Base-by-base conservation (phyloP, 2,113 vertebrate species). In the Rhinichthys klamathensis region DNA sequence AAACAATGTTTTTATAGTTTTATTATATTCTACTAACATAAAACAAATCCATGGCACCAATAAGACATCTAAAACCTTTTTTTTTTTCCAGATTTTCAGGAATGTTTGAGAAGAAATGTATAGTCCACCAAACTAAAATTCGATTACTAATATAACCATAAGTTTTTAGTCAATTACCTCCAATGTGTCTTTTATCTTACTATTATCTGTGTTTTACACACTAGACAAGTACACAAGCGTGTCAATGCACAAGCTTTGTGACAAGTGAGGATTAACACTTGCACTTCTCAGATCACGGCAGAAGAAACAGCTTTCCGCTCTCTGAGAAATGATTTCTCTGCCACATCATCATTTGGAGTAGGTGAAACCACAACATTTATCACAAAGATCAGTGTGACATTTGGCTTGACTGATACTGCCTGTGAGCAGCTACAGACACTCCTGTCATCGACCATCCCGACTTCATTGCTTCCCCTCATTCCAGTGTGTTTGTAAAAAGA, bases 321-420 rank as follows among this genome's bases (percentile, higher is more conserved):
- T 81, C 18, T 89, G 83, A 89, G 80, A 83, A 86, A 86, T 76
- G 38, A 80, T 75, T 83, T 23, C 46, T 72, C 32, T 21, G 49
- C 46, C 30, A 46, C 79, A 76, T 86, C 85, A 73, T 80, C 74
- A 58, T 87, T 85, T 82, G 49, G 74, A 81, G 82, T 72, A 69
- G 69, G 84, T 70, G 80, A 76, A 82, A 84, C 46, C 44, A 72
- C 70, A 44, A 82, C 83, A 90, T 84, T 83, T 83, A 75, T 90
- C 82, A 82, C 84, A 79, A 72, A 84, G 80, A 90, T 87, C 87
- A 78, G 80, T 23, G 44, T 87, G 87, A 87, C 85, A 85, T 82
- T 75, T 85, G 85, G 23, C 82, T 79, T 73, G 83, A 82, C 69
- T 87, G 87, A 90, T 85, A 76, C 72, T 77, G 78, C 79, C 78